These are phyloP conservation scores for Scaptomyza polygonia DNA, from an alignment of 2,888 invertebrate species.

Conservation along the genomic window DNA sequence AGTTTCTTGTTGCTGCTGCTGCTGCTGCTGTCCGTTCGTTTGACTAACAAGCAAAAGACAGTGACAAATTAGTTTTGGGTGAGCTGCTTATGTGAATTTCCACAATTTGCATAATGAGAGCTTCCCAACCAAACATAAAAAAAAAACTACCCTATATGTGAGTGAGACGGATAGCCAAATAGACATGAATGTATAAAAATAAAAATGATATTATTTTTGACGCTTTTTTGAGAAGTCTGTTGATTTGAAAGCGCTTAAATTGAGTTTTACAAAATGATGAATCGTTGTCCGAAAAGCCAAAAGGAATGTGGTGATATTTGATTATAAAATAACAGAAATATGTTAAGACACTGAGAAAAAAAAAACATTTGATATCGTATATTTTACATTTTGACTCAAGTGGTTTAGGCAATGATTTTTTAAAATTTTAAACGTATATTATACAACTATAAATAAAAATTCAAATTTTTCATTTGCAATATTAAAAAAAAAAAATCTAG, in stretches of 20 bases:
- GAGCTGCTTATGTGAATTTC: slow-evolving; percentile 79
- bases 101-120: slow-evolving; percentile 79
- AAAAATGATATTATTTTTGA: slow-evolving; percentile 73
- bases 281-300: slow-evolving; percentile 24
- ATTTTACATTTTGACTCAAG: too few relatives aligned
- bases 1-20: slow-evolving; percentile 27
- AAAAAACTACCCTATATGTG: not conserved
- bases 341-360: too few relatives aligned
- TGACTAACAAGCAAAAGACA: slow-evolving; percentile 79
- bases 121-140: not conserved
- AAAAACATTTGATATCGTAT: too few relatives aligned
- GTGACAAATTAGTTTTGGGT: slow-evolving; percentile 80
- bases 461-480: too few relatives aligned
- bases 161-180: slow-evolving; percentile 34
- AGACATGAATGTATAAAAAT: slow-evolving; percentile 55
- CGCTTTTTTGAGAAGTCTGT: slow-evolving; percentile 60
- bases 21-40: slow-evolving; percentile 49
- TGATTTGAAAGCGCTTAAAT: slow-evolving; percentile 55
- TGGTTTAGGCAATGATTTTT: too few relatives aligned
- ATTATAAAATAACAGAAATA: too few relatives aligned
- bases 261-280: slow-evolving; percentile 60
- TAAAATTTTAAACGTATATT: too few relatives aligned
- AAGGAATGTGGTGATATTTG: too few relatives aligned
- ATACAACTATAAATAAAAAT: too few relatives aligned
- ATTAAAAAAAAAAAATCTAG: too few relatives aligned